phyloP scores from a whole-genome alignment of 2,113 vertebrate genomes.

The Ivindomyrus marchei region DNA sequence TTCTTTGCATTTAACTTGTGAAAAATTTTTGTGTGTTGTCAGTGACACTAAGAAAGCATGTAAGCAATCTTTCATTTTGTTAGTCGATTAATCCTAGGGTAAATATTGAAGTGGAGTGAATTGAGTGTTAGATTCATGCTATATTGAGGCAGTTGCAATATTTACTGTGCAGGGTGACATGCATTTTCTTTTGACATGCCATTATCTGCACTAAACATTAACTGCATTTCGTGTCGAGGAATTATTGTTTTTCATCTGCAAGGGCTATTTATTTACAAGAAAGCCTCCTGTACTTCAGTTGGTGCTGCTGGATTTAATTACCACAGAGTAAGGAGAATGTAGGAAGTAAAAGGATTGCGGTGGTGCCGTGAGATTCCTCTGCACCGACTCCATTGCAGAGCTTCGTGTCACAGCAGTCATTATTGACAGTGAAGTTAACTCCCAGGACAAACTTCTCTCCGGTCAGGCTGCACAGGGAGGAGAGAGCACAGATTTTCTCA shows the following conservation, averaged over 20 bases:
- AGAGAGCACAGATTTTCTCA: constrained; percentile 57
- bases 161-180: background rate
- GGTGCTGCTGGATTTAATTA: constrained; percentile 21
- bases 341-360: constrained; percentile 28
- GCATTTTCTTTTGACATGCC: background rate
- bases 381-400: constrained; percentile 50
- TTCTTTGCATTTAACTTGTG: background rate
- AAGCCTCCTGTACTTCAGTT: background rate
- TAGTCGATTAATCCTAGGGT: background rate
- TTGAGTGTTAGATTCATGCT: background rate
- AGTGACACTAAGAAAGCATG: background rate
- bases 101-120: background rate
- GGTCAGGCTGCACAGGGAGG: constrained; percentile 46
- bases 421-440: constrained; percentile 63
- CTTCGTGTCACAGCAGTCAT: constrained; percentile 55
- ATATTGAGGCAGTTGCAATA: background rate
- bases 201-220: background rate
- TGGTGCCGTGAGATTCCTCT: constrained; percentile 19
- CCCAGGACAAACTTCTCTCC: constrained; percentile 51
- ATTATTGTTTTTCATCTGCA: background rate
- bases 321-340: constrained; percentile 18
- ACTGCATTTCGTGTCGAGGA: background rate
- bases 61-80: background rate
- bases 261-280: background rate
- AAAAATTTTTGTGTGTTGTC: background rate